These are phyloP conservation scores for Allolobophora icterica DNA, from an alignment of 2,888 invertebrate genomes.

Conservation along the genomic window DNA sequence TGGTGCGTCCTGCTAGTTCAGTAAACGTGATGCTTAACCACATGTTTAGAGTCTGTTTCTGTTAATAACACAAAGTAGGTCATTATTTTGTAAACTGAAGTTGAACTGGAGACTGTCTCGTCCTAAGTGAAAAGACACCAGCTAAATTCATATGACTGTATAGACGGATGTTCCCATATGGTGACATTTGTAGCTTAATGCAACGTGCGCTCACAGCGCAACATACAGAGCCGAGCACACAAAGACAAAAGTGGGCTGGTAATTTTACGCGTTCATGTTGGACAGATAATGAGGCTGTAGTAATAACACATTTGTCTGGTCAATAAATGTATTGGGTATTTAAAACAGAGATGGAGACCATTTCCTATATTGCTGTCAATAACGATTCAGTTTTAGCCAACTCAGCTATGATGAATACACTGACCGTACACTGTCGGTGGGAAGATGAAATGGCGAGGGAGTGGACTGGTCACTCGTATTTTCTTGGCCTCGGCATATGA, in stretches of 20 bases:
- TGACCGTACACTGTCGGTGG: too few relatives aligned
- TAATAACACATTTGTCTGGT: not conserved
- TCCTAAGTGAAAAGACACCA: not conserved
- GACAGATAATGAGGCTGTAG: not conserved
- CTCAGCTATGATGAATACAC: too few relatives aligned
- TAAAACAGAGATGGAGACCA: too few relatives aligned
- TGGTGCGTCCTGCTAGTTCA: too few relatives aligned
- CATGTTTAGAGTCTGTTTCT: not conserved
- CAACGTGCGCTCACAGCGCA: not conserved
- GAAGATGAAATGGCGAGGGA: too few relatives aligned
- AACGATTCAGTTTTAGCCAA: too few relatives aligned
- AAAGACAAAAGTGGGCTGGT: not conserved
- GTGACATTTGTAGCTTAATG: not conserved
- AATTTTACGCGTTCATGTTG: not conserved
- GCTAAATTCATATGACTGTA: not conserved
- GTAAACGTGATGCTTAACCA: not conserved
- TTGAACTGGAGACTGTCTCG: not conserved
- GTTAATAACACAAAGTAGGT: too few relatives aligned
- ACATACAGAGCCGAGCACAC: conserved; percentile 6
- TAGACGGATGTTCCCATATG: not conserved
- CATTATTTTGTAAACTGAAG: too few relatives aligned
- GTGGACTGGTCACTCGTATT: too few relatives aligned
- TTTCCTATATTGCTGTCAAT: too few relatives aligned
- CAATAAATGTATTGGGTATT: not conserved
- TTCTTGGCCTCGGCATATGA: too few relatives aligned